phyloP scores from a whole-genome alignment of 1,140 invertebrate species.

The Drosophila azteca region DNA sequence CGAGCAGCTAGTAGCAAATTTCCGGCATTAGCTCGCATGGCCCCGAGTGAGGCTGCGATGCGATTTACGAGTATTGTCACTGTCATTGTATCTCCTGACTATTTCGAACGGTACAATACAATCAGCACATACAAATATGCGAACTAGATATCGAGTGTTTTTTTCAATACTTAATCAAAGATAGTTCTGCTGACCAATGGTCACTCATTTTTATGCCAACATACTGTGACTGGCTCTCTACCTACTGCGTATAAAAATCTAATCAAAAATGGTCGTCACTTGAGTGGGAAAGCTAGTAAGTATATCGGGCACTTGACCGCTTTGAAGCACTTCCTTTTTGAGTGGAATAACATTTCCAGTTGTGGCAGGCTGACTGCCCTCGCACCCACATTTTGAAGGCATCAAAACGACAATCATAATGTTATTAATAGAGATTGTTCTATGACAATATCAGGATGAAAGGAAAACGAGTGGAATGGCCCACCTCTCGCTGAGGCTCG shows the following conservation, averaged over 20 bases:
- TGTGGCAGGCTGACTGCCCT: constrained; percentile 1
- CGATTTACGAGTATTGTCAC: constrained; percentile 7
- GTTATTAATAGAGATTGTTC: constrained; percentile 77
- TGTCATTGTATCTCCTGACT: background rate
- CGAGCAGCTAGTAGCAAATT: constrained; percentile 34
- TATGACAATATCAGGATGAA: constrained; percentile 69
- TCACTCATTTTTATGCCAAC: too few species aligned
- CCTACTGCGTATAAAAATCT: background rate
- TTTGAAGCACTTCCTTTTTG: constrained; percentile 26
- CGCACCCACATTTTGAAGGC: background rate
- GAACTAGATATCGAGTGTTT: background rate
- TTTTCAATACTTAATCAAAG: too few species aligned
- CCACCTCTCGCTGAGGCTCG: constrained; percentile 1
- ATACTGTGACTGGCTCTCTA: too few species aligned
- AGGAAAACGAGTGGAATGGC: constrained; percentile 43
- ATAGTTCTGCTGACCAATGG: too few species aligned
- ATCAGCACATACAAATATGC: background rate
- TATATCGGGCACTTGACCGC: constrained; percentile 13
- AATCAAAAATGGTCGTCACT: constrained; percentile 24
- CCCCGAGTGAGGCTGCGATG: background rate
- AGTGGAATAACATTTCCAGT: background rate
- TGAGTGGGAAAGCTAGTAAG: background rate
- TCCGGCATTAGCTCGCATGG: constrained; percentile 26
- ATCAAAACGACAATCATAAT: constrained; percentile 61
- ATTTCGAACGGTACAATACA: background rate